Evolutionary conservation across 2,888 invertebrate species (phyloP), one percentile per base, ranked within the genome.

Genomic region (Lypha dubia): DNA sequence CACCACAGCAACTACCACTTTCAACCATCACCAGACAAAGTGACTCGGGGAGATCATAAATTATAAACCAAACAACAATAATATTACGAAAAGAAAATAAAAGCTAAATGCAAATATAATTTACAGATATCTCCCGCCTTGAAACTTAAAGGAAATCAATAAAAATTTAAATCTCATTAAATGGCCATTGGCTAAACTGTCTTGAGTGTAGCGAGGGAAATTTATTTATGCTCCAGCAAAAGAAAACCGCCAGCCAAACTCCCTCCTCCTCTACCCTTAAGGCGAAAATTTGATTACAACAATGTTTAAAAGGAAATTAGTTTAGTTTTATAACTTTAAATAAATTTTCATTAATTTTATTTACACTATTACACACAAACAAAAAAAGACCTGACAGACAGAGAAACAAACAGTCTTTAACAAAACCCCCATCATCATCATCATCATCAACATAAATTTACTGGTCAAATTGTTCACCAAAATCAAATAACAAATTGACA

Each of bases 221-320:
- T 82, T 75, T 76, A 67, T 74, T 73, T 58, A 13, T 77, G 20
- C 17, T 58, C 32, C 53, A 53, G 20, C n/a, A 38, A 51, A 32
- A n/a, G 17, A 15, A n/a, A 8, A 9, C 9, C n/a, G 3, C 60
- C 62, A 35, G n/a, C 46, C 46, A 35, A n/a, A n/a, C 35, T 44
- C 35, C 49, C 71, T 35, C 51, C 32, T 24, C 24, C 20, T n/a
- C 5, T 41, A 20, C 5, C 44, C 13, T 15, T 68, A 22, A 58
- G 71, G 84, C 58, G 3, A 62, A 60, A 46, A 38, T 35, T 60
- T 79, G 70, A 79, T 84, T 81, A 81, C 74, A 76, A 60, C 74
- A 79, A 81, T 74, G 63, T 84, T 84, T 77, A 68, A 77, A 84
- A 79, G 84, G 84, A 84, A 84, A 84, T 84, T 84, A 81, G 81